These are phyloP conservation scores for Eulemur rufifrons DNA, from an alignment of 2,113 vertebrate species.

Conservation along the genomic window DNA sequence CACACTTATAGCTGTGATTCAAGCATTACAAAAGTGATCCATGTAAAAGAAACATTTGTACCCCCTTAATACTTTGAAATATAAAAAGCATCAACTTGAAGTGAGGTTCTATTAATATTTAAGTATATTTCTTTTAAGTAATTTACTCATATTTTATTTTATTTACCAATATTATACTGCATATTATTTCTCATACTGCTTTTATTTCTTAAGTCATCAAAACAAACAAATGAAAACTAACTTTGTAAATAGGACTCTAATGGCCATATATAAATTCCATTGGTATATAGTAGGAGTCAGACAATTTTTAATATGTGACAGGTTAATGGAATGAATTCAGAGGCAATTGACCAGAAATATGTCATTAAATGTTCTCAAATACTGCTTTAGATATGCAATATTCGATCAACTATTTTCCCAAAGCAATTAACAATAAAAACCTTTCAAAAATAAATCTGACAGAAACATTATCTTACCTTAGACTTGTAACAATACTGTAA, in stretches of 20 bases:
- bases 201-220: neutral
- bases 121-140: neutral
- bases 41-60: too few species aligned
- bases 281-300: neutral
- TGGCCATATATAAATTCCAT: neutral
- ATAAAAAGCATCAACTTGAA: neutral
- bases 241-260: neutral
- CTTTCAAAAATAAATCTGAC: neutral
- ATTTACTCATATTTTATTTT: neutral
- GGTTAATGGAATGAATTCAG: neutral
- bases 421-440: neutral
- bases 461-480: neutral
- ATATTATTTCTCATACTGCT: neutral
- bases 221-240: neutral
- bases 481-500: neutral
- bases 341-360: neutral
- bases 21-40: too few species aligned
- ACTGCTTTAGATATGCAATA: neutral
- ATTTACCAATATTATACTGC: neutral
- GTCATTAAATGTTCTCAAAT: neutral
- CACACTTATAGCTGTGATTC: too few species aligned
- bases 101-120: neutral
- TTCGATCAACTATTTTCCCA: neutral
- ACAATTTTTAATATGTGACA: neutral
- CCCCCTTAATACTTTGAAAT: too few species aligned